Conservation (phyloP, 2,113 vertebrate genomes). For the Helogale parvula region DNA sequence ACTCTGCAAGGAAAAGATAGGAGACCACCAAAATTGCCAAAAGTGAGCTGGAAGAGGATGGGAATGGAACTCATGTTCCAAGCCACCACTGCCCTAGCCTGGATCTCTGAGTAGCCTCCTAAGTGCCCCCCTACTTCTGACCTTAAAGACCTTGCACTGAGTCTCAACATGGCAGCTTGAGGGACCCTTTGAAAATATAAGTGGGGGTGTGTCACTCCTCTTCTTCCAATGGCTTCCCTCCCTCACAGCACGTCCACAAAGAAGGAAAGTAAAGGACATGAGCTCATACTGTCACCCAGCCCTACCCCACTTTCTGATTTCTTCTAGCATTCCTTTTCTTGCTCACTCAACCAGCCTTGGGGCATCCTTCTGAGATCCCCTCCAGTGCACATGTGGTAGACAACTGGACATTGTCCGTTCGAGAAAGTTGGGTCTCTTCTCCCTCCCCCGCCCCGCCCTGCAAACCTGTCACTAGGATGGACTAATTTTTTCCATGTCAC, state of each 20-base stretch:
- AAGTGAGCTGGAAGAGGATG: too few species aligned
- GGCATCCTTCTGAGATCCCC: accelerated
- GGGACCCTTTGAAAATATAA: accelerated
- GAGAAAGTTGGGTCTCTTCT: background rate
- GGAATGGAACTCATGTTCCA: accelerated
- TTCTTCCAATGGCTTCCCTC: background rate
- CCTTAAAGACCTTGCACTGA: accelerated
- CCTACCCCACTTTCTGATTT: background rate
- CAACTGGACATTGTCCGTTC: accelerated
- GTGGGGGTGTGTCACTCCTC: accelerated
- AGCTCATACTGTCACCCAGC: background rate
- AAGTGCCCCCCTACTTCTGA: accelerated
- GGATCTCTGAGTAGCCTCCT: too few species aligned
- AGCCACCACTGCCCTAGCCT: accelerated
- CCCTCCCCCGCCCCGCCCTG: background rate
- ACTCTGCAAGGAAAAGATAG: background rate
- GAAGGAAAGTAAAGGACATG: too few species aligned
- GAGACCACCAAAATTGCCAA: accelerated
- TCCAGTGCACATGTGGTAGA: accelerated
- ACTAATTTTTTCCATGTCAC: accelerated
- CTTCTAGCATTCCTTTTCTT: accelerated
- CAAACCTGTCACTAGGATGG: accelerated
- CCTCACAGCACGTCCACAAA: too few species aligned
- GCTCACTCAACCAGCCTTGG: accelerated
- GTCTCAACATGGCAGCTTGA: background rate